Conservation (phyloP, 2,797 vertebrate species). For the Phoebastria nigripes region DNA sequence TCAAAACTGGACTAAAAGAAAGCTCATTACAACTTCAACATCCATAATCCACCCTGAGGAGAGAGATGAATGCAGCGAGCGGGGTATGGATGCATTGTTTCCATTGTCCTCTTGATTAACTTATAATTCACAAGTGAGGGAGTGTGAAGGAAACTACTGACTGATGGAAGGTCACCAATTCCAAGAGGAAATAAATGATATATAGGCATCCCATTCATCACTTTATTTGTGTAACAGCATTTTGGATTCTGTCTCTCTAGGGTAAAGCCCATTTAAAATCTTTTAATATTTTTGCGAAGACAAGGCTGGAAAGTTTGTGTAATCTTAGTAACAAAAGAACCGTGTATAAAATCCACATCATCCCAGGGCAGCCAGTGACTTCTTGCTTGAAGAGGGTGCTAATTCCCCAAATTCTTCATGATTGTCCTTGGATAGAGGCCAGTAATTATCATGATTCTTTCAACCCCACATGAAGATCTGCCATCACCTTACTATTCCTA, state of each 20-base stretch:
- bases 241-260: conserved; percentile 24
- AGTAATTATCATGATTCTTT: background rate
- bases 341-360: background rate
- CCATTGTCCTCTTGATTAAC: conserved; percentile 62
- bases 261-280: conserved; percentile 36
- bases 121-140: conserved; percentile 60
- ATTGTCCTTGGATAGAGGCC: background rate
- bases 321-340: conserved; percentile 18
- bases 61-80: background rate
- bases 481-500: background rate
- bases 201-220: conserved; percentile 44
- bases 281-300: conserved; percentile 46
- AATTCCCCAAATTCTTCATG: conserved; percentile 12
- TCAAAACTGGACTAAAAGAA: conserved; percentile 62
- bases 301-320: background rate
- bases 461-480: background rate
- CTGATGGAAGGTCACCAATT: conserved; percentile 63
- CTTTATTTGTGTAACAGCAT: conserved; percentile 39
- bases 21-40: conserved; percentile 65
- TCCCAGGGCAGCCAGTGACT: background rate
- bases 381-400: conserved; percentile 2
- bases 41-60: conserved; percentile 57
- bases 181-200: conserved; percentile 62
- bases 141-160: conserved; percentile 63
- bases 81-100: conserved; percentile 49